Base-by-base conservation (phyloP, 2,797 vertebrate genomes). In the Columba guinea region DNA sequence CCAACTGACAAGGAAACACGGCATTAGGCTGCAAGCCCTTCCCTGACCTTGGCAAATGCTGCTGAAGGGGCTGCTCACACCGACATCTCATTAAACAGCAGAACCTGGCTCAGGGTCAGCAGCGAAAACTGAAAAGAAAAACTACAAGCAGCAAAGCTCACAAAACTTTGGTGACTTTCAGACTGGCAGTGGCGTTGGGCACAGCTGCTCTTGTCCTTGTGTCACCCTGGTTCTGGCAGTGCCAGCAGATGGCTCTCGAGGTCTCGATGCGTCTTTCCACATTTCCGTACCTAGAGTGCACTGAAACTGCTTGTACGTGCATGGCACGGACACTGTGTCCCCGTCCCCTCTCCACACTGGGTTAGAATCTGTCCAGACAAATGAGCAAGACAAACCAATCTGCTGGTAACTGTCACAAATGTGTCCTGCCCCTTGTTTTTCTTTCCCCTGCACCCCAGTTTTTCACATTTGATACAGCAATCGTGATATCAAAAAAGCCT, bases 271-370 rank as follows among this genome's bases (percentile, higher is more conserved):
- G 13, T 13, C 79, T 24, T 77, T 17, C 44, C 58, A 4, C 21
- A 6, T 64, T 51, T 44, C 79, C 69, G 51, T 19, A 53, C 76
- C 39, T 24, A 34, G 24, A 28, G 64, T 3, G 20, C 34, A 14
- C 0, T 4, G 56, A 58, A 16, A 37, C 22, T 64, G 19, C 21
- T 10, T 13, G 7, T 9, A 10, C 1, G 11, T 21, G 5, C 11
- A 1, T 7, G 39, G 75, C 60, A 39, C 2, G 0, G 39, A 24
- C 7, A 1, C 34, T 9, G 8, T 2, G 68, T 8, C 26, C 60
- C n/a, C 37, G 41, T 55, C 48, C 52, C 35, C 30, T 65, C 21
- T 34, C 49, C 27, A 27, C 5, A 1, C 55, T 9, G 10, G 1
- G 0, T 30, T 8, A 34, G 16, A 5, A 20, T 13, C 86, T 67